phyloP scores from a whole-genome alignment of 2,113 vertebrate species.

The Balaenoptera acutorostrata region DNA sequence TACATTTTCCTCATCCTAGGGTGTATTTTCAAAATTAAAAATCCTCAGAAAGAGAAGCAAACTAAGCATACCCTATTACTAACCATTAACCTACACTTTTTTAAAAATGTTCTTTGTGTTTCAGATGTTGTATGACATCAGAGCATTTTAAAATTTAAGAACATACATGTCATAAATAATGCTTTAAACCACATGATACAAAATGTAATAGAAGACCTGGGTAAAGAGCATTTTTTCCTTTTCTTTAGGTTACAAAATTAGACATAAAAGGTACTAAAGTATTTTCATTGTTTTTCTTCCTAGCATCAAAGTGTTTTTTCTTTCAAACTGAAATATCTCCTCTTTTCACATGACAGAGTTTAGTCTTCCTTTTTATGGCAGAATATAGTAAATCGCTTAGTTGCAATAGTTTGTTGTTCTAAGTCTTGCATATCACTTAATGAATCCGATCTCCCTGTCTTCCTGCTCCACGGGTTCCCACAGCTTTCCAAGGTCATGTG shows the following conservation, averaged over 20 bases:
- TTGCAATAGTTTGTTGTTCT: background rate
- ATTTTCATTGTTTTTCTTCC: background rate
- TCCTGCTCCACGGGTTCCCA: background rate
- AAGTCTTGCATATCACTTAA: background rate
- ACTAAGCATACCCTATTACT: background rate
- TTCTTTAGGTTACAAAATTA: background rate
- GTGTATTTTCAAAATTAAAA: background rate
- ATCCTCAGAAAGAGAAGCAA: conserved; percentile 1
- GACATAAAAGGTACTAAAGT: background rate
- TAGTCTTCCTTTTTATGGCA: background rate
- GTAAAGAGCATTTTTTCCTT: background rate
- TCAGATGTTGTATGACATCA: background rate
- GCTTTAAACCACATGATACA: background rate
- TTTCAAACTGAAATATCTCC: background rate
- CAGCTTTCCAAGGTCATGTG: background rate
- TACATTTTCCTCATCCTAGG: background rate
- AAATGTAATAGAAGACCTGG: background rate
- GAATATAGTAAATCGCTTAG: background rate
- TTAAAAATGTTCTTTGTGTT: background rate
- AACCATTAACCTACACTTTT: background rate
- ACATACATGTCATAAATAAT: background rate
- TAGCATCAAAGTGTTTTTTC: background rate
- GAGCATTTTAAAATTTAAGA: background rate
- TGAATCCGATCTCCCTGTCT: background rate
- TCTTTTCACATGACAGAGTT: background rate